These are phyloP conservation scores for Trichogramma evanescens DNA, from an alignment of 2,888 invertebrate genomes.

Conservation along the genomic window DNA sequence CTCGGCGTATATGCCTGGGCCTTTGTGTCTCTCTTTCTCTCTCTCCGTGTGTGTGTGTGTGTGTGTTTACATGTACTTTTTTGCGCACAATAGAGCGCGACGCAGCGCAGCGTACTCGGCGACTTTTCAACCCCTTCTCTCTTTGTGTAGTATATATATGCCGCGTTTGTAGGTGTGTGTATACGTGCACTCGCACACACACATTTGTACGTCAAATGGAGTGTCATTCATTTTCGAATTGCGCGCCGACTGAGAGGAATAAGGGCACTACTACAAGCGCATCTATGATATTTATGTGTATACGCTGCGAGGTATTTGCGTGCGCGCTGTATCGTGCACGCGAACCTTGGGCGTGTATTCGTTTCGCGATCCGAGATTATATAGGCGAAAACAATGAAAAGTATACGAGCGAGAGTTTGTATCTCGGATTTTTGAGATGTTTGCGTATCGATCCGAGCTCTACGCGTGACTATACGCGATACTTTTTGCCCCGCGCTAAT, in stretches of 20 bases:
- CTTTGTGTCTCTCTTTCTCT: background rate
- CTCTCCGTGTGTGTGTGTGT: constrained; percentile 7
- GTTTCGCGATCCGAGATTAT: too few relatives aligned
- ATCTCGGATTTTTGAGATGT: too few relatives aligned
- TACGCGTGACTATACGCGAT: too few relatives aligned
- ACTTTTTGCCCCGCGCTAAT: too few relatives aligned
- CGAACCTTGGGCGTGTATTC: too few relatives aligned
- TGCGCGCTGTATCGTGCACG: too few relatives aligned
- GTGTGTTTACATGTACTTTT: background rate
- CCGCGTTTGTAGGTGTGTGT: background rate
- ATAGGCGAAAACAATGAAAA: too few relatives aligned
- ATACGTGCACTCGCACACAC: background rate
- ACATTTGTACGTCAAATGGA: constrained; percentile 28
- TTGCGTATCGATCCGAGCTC: too few relatives aligned
- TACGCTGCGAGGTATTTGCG: too few relatives aligned
- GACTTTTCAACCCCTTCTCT: background rate
- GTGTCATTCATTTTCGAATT: constrained; percentile 39
- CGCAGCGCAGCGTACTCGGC: background rate
- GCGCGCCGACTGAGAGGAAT: constrained; percentile 30
- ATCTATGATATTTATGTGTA: background rate
- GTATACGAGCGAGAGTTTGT: too few relatives aligned
- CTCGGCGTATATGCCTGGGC: constrained; percentile 6
- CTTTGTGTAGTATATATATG: too few relatives aligned
- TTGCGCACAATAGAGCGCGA: too few relatives aligned
- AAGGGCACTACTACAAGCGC: constrained; percentile 10